Evolutionary conservation across 2,113 vertebrate species (phyloP), one percentile per base, ranked within the genome.

Genomic region (Sorex araneus): DNA sequence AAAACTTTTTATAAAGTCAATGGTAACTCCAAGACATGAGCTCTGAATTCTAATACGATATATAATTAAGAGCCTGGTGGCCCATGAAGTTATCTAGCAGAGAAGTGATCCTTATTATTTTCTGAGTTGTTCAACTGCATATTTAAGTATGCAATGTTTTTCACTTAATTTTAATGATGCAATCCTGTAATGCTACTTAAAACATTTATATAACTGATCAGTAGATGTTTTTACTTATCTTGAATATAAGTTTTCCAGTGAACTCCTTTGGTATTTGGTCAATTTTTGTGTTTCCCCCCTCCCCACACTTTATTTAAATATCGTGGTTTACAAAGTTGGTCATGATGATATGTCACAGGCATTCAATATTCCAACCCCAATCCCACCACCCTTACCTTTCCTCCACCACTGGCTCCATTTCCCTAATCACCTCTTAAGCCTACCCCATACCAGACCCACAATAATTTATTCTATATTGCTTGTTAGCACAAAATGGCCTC

Each of bases 1-100:
- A 84, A 84, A 18, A 57, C 45, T 83, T 84, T 76, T 89, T 81
- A 36, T 84, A 9, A 90, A 93, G 36, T 80, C 36, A 34, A 64
- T 57, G 57, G 40, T 47, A 93, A 93, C 76, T 84, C 73, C 64
- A 66, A 80, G 57, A 94, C 69, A 27, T 79, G 74, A 74, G 64
- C 71, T 92, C 57, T 75, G n/a, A 90, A 82, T 87, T 91, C 86
- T 66, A 80, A 36, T 32, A 75, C 40, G 3, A 40, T 7, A 40
- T 3, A 69, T 45, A 89, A 94, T 66, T 40, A 63, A 86, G 84
- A 87, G 32, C 40, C 88, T 30, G 73, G 19, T 57, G 74, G 67
- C 9, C 57, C 32, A 32, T 19, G 45, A 83, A 45, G 40, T 69
- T 87, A 50, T 43, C 78, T 18, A 73, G 66, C 47, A 92, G 25